Evolutionary conservation across 2,888 invertebrate species (phyloP).

Genomic region (Lamellibrachia columna): DNA sequence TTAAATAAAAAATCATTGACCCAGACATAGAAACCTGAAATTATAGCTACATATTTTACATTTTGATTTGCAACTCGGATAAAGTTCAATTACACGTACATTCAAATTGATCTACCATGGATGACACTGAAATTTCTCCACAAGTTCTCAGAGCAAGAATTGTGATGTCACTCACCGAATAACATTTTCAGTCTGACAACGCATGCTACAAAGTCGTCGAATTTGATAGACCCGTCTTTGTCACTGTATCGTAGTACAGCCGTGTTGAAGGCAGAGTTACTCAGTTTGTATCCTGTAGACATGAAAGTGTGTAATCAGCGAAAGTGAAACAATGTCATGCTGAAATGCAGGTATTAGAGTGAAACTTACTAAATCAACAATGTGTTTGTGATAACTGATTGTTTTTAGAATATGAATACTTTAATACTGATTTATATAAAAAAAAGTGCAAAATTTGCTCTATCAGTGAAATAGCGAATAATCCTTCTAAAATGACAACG

Average conservation of each 20-base stretch:
- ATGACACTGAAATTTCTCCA: too few species aligned
- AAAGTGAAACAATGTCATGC: background rate
- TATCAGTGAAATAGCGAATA: too few species aligned
- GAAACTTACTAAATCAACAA: background rate
- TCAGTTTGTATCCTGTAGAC: constrained; percentile 76
- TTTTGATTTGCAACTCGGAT: too few species aligned
- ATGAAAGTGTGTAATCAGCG: background rate
- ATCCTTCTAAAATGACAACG: too few species aligned
- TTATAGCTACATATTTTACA: background rate
- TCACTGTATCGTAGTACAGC: constrained; percentile 90
- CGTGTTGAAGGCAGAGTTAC: constrained; percentile 86
- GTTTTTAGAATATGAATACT: background rate
- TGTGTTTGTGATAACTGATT: background rate
- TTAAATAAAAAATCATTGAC: too few species aligned
- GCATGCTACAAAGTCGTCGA: constrained; percentile 95
- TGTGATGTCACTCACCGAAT: constrained; percentile 78
- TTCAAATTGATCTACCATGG: too few species aligned
- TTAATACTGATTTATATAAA: too few species aligned
- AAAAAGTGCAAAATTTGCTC: too few species aligned
- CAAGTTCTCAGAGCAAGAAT: background rate
- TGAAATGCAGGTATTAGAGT: background rate
- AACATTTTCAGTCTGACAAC: constrained; percentile 90
- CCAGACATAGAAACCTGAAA: background rate
- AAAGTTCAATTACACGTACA: too few species aligned
- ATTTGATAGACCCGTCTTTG: constrained; percentile 80